These are phyloP conservation scores for Brachypteracias leptosomus DNA, from an alignment of 2,113 vertebrate genomes.

Conservation along the genomic window DNA sequence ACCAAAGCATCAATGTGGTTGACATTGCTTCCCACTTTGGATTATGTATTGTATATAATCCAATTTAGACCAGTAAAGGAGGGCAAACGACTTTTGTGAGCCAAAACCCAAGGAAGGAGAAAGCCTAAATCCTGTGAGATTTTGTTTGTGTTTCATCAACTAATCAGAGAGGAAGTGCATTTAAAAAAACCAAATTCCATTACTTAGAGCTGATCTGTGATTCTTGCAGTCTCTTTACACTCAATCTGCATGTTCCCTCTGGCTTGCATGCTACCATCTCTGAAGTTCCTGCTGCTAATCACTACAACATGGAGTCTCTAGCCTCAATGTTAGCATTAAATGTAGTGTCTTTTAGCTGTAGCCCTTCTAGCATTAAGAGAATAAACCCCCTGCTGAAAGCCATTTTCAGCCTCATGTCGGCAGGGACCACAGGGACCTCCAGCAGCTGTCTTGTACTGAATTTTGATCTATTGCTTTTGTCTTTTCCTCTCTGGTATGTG, in stretches of 20 bases:
- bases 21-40: conserved; percentile 46
- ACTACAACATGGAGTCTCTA: conserved; percentile 40
- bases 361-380: conserved; percentile 35
- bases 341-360: conserved; percentile 29
- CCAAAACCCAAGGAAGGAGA: background rate
- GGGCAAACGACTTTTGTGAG: background rate
- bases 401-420: background rate
- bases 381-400: background rate
- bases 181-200: background rate
- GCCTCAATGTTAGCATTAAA: conserved; percentile 45
- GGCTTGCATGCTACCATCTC: conserved; percentile 22
- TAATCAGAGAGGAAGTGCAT: conserved; percentile 18
- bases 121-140: conserved; percentile 23
- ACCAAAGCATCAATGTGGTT: conserved; percentile 28
- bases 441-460: background rate
- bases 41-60: conserved; percentile 47
- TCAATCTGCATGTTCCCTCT: background rate
- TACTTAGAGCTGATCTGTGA: conserved; percentile 22
- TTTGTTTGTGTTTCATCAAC: conserved; percentile 47
- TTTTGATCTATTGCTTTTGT: background rate
- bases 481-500: background rate
- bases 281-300: conserved; percentile 55
- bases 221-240: background rate
- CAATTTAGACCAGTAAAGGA: conserved; percentile 39
- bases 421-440: conserved; percentile 29